phyloP scores from a whole-genome alignment of 2,797 vertebrate genomes.

The Poeciliopsis gracilis region DNA sequence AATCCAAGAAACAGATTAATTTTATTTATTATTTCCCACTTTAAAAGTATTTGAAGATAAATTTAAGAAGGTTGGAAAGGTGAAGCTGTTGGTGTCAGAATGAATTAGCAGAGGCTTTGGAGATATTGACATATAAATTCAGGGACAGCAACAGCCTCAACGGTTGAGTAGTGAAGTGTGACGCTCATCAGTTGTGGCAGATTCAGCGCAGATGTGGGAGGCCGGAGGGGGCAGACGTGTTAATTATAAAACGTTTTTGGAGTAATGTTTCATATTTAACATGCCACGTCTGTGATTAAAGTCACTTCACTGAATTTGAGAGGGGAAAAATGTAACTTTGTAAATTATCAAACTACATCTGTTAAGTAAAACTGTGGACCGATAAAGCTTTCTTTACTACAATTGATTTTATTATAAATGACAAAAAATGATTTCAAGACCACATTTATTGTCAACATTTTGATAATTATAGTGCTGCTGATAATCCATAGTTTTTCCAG shows the following conservation, averaged over 20 bases:
- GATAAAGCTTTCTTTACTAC: too few relatives aligned
- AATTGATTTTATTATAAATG: too few relatives aligned
- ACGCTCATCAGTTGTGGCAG: conserved; percentile 26
- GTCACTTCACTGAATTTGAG: not conserved
- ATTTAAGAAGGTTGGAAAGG: not conserved
- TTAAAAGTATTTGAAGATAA: too few relatives aligned
- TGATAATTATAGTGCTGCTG: too few relatives aligned
- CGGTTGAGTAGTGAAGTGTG: conserved; percentile 9
- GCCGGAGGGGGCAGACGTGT: conserved; percentile 7
- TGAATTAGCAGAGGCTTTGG: not conserved
- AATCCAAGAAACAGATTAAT: not conserved
- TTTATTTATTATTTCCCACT: not conserved
- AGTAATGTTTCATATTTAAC: conserved; percentile 3
- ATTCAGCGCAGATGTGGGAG: conserved; percentile 22
- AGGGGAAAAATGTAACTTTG: too few relatives aligned
- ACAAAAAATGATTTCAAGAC: too few relatives aligned
- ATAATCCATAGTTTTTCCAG: too few relatives aligned
- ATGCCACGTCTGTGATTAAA: not conserved
- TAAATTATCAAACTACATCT: too few relatives aligned
- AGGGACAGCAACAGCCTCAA: not conserved
- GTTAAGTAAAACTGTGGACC: too few relatives aligned
- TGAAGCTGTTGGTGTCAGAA: not conserved
- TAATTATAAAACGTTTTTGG: conserved; percentile 27
- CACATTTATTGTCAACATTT: too few relatives aligned
- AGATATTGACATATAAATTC: not conserved